Evolutionary conservation across 2,888 invertebrate genomes (phyloP), one percentile per base, ranked within the genome.

Genomic region (Pyrochroa serraticornis): DNA sequence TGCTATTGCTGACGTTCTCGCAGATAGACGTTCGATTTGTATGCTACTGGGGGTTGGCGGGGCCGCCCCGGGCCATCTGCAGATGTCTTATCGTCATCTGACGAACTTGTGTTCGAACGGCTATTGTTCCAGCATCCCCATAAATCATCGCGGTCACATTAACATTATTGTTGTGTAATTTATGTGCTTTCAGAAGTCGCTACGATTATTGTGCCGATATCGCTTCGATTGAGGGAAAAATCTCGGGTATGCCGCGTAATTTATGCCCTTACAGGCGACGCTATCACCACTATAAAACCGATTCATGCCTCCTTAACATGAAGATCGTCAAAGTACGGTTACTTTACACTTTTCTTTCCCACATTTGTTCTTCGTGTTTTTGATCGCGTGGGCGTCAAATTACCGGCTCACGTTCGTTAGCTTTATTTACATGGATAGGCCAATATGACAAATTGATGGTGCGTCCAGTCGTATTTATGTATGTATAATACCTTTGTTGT

Each of bases 271-370:
- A 49, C 41, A 46, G 35, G 46, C 8, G 33, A 41, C 36, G n/a
- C 37, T 30, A 46, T 12, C 48, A 9, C 22, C 22, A 33, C 34
- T 38, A 52, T 52, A 52, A 61, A 63, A 60, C 48, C 57, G 63
- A 65, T 65, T 63, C 57, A 63, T 63, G 54, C 58, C 46, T 53
- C 31, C 9, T 35, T 46, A 35, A 36, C 46, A 48, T 48, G 31
- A 47, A 47, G 31, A 53, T 53, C 46, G 46, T 37, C 37, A 51
- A 33, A 49, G 38, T 50, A 56, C 56, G 9, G 56, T 56, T 56
- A 56, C 10, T 34, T 42, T 33, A 56, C 37, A 50, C 45, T 35
- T 48, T 53, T 46, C 22, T 55, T 22, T 55, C 38, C 55, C 32
- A 43, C 47, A 53, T 53, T 39, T 34, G 10, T 51, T 14, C 13